Evolutionary conservation across 1,140 invertebrate genomes (phyloP).

Genomic region (Frieseomelitta varia): DNA sequence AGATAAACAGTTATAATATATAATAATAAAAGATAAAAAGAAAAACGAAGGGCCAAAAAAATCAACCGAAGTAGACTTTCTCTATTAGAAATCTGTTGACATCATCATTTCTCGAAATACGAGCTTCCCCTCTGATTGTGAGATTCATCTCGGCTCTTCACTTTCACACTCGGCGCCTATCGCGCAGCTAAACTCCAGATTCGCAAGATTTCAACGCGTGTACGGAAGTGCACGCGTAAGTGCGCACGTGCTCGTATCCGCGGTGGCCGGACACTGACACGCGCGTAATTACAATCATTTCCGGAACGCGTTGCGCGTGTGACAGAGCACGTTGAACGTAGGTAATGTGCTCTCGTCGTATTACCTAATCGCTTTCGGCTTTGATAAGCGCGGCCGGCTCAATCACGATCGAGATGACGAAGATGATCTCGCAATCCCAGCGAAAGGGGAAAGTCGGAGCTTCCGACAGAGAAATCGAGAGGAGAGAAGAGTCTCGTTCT

Average conservation of each 20-base stretch:
- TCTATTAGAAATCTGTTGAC: constrained; percentile 29
- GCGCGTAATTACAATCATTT: constrained; percentile 32
- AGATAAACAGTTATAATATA: no score
- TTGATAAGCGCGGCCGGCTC: background rate
- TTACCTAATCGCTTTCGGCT: constrained; percentile 17
- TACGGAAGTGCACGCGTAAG: no score
- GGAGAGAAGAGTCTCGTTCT: background rate
- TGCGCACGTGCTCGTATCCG: background rate
- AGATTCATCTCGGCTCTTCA: constrained; percentile 45
- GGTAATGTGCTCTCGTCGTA: background rate
- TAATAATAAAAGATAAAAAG: background rate
- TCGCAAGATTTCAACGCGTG: background rate
- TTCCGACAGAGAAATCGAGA: background rate
- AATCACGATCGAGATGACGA: background rate
- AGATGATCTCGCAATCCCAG: background rate
- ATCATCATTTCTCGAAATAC: constrained; percentile 49
- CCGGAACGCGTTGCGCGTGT: background rate
- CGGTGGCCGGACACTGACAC: background rate
- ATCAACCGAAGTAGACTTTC: constrained; percentile 31
- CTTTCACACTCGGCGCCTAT: constrained; percentile 63
- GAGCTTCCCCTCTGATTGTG: background rate
- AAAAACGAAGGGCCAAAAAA: background rate
- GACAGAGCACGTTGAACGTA: background rate
- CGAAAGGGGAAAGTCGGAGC: constrained; percentile 9
- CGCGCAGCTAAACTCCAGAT: constrained; percentile 46